These are phyloP conservation scores for Limenitis arthemis DNA, from an alignment of 2,888 invertebrate genomes.

Conservation along the genomic window DNA sequence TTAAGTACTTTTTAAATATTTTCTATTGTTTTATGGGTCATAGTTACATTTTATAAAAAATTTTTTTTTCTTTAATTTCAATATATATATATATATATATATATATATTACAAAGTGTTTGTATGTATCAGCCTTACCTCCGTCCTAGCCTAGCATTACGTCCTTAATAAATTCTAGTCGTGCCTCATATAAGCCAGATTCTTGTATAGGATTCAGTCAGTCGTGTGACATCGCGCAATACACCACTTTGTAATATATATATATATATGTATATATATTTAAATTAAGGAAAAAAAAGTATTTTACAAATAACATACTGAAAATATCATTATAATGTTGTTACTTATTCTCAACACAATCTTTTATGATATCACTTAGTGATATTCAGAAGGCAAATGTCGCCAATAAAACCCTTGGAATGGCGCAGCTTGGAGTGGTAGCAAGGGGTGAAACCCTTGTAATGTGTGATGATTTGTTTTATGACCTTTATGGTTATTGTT, in stretches of 20 bases:
- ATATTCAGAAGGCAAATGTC: slow-evolving; percentile 25
- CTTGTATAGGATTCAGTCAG: too few species aligned
- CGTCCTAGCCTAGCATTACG: too few species aligned
- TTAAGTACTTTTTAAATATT: slow-evolving; percentile 21
- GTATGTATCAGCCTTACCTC: too few species aligned
- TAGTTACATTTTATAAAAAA: too few species aligned
- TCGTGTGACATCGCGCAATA: too few species aligned
- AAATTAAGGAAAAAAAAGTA: background rate
- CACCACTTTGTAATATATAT: too few species aligned
- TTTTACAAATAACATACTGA: background rate
- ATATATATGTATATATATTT: too few species aligned
- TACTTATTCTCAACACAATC: slow-evolving; percentile 13
- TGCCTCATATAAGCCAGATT: too few species aligned
- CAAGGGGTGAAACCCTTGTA: slow-evolving; percentile 13
- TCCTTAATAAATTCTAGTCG: too few species aligned
- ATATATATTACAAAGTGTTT: too few species aligned
- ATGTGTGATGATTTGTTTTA: slow-evolving; percentile 24
- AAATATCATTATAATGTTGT: background rate
- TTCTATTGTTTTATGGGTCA: slow-evolving; percentile 1
- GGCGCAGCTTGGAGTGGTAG: slow-evolving; percentile 32
- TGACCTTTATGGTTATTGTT: slow-evolving; percentile 23
- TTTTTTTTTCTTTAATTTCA: too few species aligned
- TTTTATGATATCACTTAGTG: slow-evolving; percentile 14
- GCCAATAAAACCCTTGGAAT: slow-evolving; percentile 41
- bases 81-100: too few species aligned